Base-by-base conservation (phyloP, 2,797 vertebrate genomes). In the Muscicapa comitata region DNA sequence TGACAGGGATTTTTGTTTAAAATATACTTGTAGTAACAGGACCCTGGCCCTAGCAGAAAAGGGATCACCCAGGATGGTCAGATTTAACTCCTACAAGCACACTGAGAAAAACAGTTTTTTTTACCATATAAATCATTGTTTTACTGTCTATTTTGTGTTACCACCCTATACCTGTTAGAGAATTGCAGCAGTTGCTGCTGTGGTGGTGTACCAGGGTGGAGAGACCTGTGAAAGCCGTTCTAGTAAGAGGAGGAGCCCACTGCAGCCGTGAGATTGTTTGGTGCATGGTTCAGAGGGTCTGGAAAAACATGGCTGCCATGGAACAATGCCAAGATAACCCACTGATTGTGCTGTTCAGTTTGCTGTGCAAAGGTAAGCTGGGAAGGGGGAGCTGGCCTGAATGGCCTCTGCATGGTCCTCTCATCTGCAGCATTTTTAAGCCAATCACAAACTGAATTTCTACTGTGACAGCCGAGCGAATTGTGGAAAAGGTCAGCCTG, bases 101-200 rank as follows among this genome's bases (percentile, higher is more conserved):
- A 84, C 23, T 54, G 66, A 77, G 35, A 9, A 66, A 73, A 84
- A 42, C 20, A 16, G 6, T 26, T 12, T 14, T 12, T 14, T 71
- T 79, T 86, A 42, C 58, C 7, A 8, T 17, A 38, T 26, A 28
- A 86, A 59, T n/a, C 9, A 21, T 35, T 42, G 24, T 4, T 82
- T 78, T 48, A 45, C n/a, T 61, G 20, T 81, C 14, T 31, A 3
- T n/a, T 70, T 73, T 73, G n/a, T 65, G 35, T 62, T 82, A 23
- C 2, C 42, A 38, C 50, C 3, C 0, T n/a, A 26, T 42, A 17
- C 3, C 0, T 37, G 25, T 57, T 43, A 42, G 23, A 72, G 71
- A 75, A 86, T 15, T 58, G 54, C 62, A 79, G 59, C 54, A 73
- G 63, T 33, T 2, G 2, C 61, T 76, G 68, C 62, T 91, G 24